phyloP scores from a whole-genome alignment of 2,888 invertebrate species.

The Margaritifera margaritifera region DNA sequence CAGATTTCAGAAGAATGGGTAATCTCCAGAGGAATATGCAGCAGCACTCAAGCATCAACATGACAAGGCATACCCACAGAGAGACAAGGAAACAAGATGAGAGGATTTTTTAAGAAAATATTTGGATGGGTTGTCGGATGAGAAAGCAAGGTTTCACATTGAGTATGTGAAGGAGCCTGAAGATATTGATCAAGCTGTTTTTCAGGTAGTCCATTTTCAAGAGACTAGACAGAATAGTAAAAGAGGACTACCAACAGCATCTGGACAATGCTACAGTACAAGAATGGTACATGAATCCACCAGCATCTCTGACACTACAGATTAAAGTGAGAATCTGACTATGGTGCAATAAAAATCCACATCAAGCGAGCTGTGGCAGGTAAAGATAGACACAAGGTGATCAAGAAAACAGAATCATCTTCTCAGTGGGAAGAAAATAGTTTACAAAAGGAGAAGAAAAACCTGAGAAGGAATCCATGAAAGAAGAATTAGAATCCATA shows the following conservation, averaged over 20 bases:
- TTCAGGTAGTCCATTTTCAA: conserved; percentile 13
- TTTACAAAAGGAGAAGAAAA: too few relatives aligned
- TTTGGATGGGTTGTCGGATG: conserved; percentile 22
- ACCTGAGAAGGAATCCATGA: too few relatives aligned
- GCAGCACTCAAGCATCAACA: conserved; percentile 19
- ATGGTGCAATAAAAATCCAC: neutral
- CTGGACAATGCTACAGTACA: too few relatives aligned
- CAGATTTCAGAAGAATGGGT: conserved; percentile 9
- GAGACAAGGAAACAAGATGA: conserved; percentile 14
- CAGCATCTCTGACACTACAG: neutral
- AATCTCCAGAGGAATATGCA: conserved; percentile 17
- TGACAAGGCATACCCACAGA: conserved; percentile 15
- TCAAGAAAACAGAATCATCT: too few relatives aligned
- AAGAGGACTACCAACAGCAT: too few relatives aligned
- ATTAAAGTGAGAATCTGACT: neutral
- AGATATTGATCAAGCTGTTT: conserved; percentile 22
- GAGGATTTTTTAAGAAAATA: conserved; percentile 24
- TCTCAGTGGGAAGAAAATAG: too few relatives aligned
- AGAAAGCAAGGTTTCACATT: too few relatives aligned
- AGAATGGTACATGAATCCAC: too few relatives aligned
- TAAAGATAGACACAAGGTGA: conserved; percentile 3
- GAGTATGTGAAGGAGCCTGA: too few relatives aligned
- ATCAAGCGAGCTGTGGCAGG: conserved; percentile 5
- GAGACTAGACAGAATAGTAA: conserved; percentile 19
- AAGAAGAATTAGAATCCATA: too few relatives aligned